phyloP scores from a whole-genome alignment of 2,797 vertebrate species.

The Gadopsis marmoratus region DNA sequence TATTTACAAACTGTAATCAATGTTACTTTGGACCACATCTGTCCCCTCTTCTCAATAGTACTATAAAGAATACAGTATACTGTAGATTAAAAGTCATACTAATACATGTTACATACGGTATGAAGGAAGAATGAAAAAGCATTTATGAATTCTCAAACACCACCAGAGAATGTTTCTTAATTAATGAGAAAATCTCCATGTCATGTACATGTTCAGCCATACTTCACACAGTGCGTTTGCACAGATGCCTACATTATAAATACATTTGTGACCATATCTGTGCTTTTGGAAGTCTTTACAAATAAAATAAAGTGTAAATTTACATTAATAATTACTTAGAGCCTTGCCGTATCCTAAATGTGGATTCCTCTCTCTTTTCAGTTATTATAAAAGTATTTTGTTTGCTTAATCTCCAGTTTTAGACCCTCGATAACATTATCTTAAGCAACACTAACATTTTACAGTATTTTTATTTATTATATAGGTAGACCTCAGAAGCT shows the following conservation, averaged over 20 bases:
- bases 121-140: slow-evolving; percentile 31
- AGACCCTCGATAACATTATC: slow-evolving; percentile 35
- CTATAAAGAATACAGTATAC: slow-evolving; percentile 22
- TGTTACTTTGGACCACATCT: slow-evolving; percentile 35
- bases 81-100: slow-evolving; percentile 15
- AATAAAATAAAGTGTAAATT: slow-evolving; percentile 49
- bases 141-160: slow-evolving; percentile 61
- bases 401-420: slow-evolving; percentile 38
- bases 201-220: slow-evolving; percentile 43
- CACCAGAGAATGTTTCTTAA: slow-evolving; percentile 55
- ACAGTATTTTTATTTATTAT: slow-evolving; percentile 67
- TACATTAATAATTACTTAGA: slow-evolving; percentile 45
- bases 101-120: slow-evolving; percentile 30
- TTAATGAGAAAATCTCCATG: slow-evolving; percentile 23
- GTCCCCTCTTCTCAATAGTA: slow-evolving; percentile 23
- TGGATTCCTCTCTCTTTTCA: slow-evolving; percentile 31
- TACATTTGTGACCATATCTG: slow-evolving; percentile 42
- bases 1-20: slow-evolving; percentile 41
- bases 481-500: slow-evolving; percentile 41
- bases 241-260: slow-evolving; percentile 56
- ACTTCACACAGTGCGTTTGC: slow-evolving; percentile 50
- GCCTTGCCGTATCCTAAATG: slow-evolving; percentile 36
- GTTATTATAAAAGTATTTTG: slow-evolving; percentile 37
- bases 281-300: slow-evolving; percentile 52
- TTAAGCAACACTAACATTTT: slow-evolving; percentile 54